Conservation (phyloP, 2,113 vertebrate genomes). For the Gallinago jamesoni region DNA sequence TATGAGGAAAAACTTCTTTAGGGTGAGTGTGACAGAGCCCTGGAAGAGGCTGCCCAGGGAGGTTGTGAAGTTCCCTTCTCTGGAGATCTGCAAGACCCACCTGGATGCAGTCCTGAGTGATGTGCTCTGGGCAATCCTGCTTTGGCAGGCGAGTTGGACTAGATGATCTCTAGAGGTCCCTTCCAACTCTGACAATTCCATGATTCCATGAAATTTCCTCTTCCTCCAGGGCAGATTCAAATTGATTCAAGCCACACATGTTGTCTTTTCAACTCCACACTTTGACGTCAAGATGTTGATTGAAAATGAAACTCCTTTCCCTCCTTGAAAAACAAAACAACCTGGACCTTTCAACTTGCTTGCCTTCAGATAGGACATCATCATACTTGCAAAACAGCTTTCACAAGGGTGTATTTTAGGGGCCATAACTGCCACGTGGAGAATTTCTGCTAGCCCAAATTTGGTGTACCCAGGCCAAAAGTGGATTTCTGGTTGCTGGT, state of each 20-base stretch:
- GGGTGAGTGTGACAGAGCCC: no score
- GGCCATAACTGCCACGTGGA: neutral
- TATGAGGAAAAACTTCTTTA: no score
- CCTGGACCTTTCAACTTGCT: neutral
- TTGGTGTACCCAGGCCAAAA: neutral
- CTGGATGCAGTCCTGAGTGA: no score
- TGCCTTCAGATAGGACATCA: neutral
- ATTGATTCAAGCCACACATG: neutral
- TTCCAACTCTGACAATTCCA: no score
- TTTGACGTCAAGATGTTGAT: neutral
- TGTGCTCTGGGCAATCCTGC: no score
- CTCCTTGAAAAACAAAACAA: neutral
- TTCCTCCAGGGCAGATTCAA: neutral
- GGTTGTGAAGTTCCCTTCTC: no score
- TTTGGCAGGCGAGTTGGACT: no score
- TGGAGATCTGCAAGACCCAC: no score
- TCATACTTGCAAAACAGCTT: neutral
- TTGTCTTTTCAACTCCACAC: neutral
- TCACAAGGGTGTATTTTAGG: neutral
- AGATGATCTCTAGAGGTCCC: no score
- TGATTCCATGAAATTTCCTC: neutral
- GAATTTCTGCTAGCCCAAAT: neutral
- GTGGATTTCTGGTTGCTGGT: neutral
- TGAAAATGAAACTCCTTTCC: neutral
- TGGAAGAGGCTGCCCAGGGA: no score